Evolutionary conservation across 2,888 invertebrate genomes (phyloP).

Genomic region (Acrobasis suavella): DNA sequence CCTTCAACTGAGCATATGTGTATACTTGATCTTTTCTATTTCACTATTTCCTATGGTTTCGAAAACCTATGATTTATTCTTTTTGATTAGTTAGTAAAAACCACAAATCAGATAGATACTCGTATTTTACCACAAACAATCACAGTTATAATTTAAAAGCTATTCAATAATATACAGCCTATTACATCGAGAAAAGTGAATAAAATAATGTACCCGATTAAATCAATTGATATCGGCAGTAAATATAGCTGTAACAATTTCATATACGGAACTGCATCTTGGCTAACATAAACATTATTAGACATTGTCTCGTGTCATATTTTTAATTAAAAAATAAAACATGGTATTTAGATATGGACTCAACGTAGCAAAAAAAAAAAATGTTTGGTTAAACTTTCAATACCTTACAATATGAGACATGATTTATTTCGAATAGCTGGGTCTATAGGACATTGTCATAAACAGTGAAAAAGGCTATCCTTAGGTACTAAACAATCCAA

Average conservation of each 20-base stretch:
- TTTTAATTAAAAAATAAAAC: too few relatives aligned
- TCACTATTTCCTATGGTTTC: too few relatives aligned
- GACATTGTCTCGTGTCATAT: not conserved
- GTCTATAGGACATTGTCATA: not conserved
- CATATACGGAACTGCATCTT: conserved; percentile 41
- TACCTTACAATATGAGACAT: too few relatives aligned
- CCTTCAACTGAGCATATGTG: too few relatives aligned
- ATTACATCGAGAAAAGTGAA: not conserved
- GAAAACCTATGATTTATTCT: too few relatives aligned
- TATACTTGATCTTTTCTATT: too few relatives aligned
- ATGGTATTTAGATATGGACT: too few relatives aligned
- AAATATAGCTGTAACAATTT: conserved; percentile 3
- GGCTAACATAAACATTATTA: conserved; percentile 26
- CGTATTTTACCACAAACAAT: not conserved
- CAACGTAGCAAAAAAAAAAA: too few relatives aligned
- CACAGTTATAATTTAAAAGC: not conserved
- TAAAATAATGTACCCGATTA: not conserved
- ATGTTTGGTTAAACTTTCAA: too few relatives aligned
- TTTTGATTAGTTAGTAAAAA: too few relatives aligned
- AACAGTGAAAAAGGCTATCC: not conserved
- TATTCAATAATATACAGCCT: not conserved
- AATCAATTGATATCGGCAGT: not conserved
- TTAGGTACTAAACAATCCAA: conserved; percentile 1
- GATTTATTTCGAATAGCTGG: not conserved
- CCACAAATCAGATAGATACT: not conserved